These are phyloP conservation scores for Penaeus japonicus DNA, from an alignment of 1,140 invertebrate species.

Conservation along the genomic window DNA sequence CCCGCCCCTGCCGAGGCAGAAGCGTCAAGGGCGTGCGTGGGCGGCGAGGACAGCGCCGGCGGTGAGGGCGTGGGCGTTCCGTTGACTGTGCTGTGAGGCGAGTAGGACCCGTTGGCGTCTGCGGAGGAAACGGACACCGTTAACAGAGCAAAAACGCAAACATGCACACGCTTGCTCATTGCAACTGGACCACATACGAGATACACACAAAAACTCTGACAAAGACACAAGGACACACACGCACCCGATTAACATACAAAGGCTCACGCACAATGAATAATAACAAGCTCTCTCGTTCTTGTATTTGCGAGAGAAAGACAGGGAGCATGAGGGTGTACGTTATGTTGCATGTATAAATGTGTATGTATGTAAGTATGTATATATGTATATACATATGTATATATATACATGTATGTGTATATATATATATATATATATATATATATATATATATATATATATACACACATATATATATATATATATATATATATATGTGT, in stretches of 20 bases:
- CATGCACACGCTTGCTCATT: no score
- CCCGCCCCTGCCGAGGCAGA: background rate
- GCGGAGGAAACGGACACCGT: background rate
- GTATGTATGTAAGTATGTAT: background rate
- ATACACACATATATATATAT: background rate
- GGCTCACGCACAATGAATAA: no score
- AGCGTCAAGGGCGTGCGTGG: slow-evolving; percentile 11
- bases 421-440: background rate
- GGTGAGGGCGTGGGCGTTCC: slow-evolving; percentile 64
- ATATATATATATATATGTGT: background rate
- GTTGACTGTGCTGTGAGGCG: slow-evolving; percentile 64
- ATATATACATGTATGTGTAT: background rate
- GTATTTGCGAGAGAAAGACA: no score
- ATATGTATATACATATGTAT: background rate
- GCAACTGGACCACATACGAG: no score
- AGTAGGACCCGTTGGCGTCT: slow-evolving; percentile 62
- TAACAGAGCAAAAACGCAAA: no score
- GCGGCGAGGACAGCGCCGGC: slow-evolving; percentile 56
- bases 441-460: background rate
- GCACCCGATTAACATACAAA: no score
- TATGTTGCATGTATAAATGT: background rate
- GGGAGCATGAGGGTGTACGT: no score
- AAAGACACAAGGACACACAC: no score
- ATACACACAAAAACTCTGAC: no score
- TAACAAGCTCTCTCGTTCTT: no score